Conservation (phyloP, 2,797 vertebrate genomes). For the Xenops minutus region DNA sequence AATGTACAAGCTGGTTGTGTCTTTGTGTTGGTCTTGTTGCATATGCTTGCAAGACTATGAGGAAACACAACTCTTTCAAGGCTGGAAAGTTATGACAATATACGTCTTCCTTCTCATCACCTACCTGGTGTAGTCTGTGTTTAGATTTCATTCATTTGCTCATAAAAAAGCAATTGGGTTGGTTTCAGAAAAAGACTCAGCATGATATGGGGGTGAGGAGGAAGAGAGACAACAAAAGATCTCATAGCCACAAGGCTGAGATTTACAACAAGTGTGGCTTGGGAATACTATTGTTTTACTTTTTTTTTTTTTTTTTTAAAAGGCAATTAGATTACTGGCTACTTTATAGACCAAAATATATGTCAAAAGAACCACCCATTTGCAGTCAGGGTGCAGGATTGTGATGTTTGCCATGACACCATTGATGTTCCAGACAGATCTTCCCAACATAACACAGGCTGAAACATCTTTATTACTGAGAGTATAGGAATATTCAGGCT, state of each 20-base stretch:
- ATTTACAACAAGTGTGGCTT: neutral
- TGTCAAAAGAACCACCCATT: neutral
- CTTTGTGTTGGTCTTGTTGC: neutral
- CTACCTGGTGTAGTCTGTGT: neutral
- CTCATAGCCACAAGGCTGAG: neutral
- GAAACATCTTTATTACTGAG: neutral
- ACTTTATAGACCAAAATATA: neutral
- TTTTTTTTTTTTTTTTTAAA: neutral
- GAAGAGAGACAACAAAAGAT: neutral
- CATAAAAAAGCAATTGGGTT: neutral
- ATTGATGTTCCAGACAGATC: neutral
- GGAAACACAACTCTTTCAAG: neutral
- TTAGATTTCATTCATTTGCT: constrained; percentile 8
- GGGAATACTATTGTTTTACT: neutral
- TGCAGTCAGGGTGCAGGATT: neutral
- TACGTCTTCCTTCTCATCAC: neutral
- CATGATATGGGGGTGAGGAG: neutral
- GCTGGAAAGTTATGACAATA: neutral
- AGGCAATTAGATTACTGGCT: neutral
- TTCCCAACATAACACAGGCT: neutral
- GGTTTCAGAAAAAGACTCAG: neutral
- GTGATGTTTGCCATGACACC: neutral
- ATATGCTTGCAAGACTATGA: neutral
- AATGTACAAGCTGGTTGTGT: neutral
- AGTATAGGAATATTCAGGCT: neutral